A percentile compares a stretch with the other conserved stretches of the same genome.
Evolutionary conservation across 92 coral and sea anemone genomes (phyloP).

Genomic region (Porites lobata): DNA sequence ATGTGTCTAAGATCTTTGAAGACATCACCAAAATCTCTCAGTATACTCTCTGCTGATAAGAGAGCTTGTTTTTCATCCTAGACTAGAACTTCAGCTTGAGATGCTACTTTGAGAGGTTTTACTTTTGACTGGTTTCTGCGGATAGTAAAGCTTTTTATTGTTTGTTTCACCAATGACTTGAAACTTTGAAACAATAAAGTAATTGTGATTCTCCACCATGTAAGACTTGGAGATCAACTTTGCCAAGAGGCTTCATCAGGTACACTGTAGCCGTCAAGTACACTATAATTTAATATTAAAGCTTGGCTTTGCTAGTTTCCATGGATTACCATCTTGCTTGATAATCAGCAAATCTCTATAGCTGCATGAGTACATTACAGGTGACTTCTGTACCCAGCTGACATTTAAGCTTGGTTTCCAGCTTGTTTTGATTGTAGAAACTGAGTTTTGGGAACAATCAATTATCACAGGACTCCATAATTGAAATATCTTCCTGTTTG

Average conservation of each 20-base stretch:
- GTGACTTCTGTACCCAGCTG: neutral
- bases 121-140: constrained; percentile 58
- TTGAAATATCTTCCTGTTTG: constrained; percentile 54
- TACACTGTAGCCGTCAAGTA: constrained; percentile 49
- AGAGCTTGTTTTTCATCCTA: neutral
- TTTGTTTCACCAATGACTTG: constrained; percentile 51
- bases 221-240: neutral
- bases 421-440: constrained; percentile 36
- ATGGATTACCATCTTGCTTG: constrained; percentile 42
- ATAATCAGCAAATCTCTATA: constrained; percentile 39
- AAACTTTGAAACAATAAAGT: constrained; percentile 25
- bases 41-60: constrained; percentile 37
- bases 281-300: neutral
- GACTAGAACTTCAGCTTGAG: constrained; percentile 15
- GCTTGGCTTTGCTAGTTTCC: constrained; percentile 40
- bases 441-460: constrained; percentile 44
- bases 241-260: constrained; percentile 30
- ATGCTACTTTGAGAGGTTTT: constrained; percentile 47
- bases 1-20: constrained; percentile 61
- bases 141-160: constrained; percentile 55
- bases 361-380: constrained; percentile 35
- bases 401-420: constrained; percentile 1
- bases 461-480: constrained; percentile 44
- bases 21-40: constrained; percentile 36
- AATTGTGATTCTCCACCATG: constrained; percentile 24